Conservation (phyloP, 2,797 vertebrate species). For the Pyrocephalus nanus region DNA sequence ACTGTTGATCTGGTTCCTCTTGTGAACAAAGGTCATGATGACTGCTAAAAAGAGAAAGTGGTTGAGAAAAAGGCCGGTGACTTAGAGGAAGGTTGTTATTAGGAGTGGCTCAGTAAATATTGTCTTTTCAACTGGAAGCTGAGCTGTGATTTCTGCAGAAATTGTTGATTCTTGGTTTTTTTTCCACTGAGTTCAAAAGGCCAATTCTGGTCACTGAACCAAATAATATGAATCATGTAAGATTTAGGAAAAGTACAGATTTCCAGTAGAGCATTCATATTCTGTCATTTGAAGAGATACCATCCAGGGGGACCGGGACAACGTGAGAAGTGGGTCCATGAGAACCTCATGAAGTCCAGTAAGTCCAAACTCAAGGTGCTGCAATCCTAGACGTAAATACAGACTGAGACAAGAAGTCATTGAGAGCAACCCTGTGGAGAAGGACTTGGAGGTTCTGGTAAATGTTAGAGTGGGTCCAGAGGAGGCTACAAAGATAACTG, state of each 20-base stretch:
- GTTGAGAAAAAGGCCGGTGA: background rate
- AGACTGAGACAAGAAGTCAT: background rate
- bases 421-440: background rate
- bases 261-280: background rate
- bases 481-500: background rate
- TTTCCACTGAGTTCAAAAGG: background rate
- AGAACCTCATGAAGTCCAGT: background rate
- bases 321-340: background rate
- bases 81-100: background rate
- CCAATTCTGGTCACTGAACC: background rate
- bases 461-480: background rate
- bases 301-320: background rate
- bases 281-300: background rate
- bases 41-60: constrained; percentile 7
- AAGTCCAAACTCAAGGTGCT: background rate
- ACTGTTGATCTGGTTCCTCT: background rate
- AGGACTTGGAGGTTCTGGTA: background rate
- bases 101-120: background rate
- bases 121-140: background rate
- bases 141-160: background rate
- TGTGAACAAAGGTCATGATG: constrained; percentile 7
- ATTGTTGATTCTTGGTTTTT: background rate
- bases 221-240: background rate
- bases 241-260: background rate
- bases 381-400: background rate